A percentile compares a stretch with the other conserved stretches of the same genome.
These are phyloP conservation scores for Miltochrista miniata DNA, from an alignment of 2,888 invertebrate species.

Conservation along the genomic window DNA sequence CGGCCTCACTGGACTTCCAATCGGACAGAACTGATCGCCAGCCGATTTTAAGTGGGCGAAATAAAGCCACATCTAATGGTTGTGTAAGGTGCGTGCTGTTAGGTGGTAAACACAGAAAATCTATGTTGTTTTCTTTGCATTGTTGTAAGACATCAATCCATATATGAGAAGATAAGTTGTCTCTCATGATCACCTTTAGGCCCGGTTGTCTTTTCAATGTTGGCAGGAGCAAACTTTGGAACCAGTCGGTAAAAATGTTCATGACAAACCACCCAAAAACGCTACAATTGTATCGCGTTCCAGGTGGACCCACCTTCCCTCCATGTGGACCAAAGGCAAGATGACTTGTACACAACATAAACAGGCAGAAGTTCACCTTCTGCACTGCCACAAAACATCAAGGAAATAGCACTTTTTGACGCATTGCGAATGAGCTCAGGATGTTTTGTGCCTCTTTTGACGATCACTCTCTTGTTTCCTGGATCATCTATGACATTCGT, in stretches of 20 bases:
- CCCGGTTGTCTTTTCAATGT: slow-evolving; percentile 33
- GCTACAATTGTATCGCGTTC: slow-evolving; percentile 24
- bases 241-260: slow-evolving; percentile 26
- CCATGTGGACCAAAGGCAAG: slow-evolving; percentile 19
- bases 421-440: background rate
- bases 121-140: slow-evolving; percentile 40
- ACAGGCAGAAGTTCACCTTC: slow-evolving; percentile 7
- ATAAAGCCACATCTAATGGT: slow-evolving; percentile 40
- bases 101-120: slow-evolving; percentile 41
- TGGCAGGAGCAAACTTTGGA: slow-evolving; percentile 21
- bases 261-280: slow-evolving; percentile 30
- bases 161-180: slow-evolving; percentile 24
- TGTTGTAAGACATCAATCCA: background rate
- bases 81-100: slow-evolving; percentile 41
- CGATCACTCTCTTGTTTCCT: slow-evolving; percentile 18
- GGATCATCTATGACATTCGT: slow-evolving; percentile 22
- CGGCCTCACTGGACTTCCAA: no score
- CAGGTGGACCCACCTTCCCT: slow-evolving; percentile 15
- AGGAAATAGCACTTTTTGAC: slow-evolving; percentile 6
- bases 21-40: slow-evolving; percentile 17
- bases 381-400: slow-evolving; percentile 23
- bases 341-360: slow-evolving; percentile 22
- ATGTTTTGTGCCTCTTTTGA: slow-evolving; percentile 7
- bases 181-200: slow-evolving; percentile 23
- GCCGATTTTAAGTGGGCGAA: slow-evolving; percentile 34